Base-by-base conservation (phyloP, 23 tunicate genomes). In the Trididemnum clinides region DNA sequence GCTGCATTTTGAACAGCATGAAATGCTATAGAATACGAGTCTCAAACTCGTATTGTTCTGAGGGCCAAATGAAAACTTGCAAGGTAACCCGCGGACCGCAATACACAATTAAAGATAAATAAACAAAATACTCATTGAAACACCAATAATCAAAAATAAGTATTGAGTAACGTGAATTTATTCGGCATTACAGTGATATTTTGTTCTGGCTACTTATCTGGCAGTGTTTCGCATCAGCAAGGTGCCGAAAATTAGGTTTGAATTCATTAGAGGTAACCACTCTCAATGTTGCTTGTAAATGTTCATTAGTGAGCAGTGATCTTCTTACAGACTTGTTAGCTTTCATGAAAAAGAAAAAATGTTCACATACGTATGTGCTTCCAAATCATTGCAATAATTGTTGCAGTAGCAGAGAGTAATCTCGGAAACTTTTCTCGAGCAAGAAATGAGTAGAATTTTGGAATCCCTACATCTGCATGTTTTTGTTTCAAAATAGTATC, bases 301-400 rank as follows among this genome's bases (percentile, higher is more conserved):
- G 89, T 85, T 85, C 89, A 85, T 77, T 84, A 57, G 89, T 77
- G 74, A 85, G 34, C 1, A 80, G 80, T 71, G 87, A 83, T 39
- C 80, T 83, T 26, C 71, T 19, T 50, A 39, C 51, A 84, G 87
- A 26, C 64, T 84, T 84, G 80, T 84, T 84, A 39, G 71, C 28
- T 36, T 84, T 84, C 87, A 84, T 70, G 39, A 81, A 71, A 25
- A 65, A 70, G 50, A 84, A 84, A 50, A 84, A 84, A 1, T 84
- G 89, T 57, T 85, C 84, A 77, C 89, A 85, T 85, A 85, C 89
- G 77, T 85, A 77, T 50, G 84, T 85, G 84, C 89, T 85, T 58
- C 84, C 89, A 54, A 77, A 85, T n/a, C 89, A 85, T 85, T 85
- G 89, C 84, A 77, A 85, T 77, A 85, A 85, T 77, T 74, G 57